phyloP scores from a whole-genome alignment of 2,888 invertebrate species.

The Nyleta sp. region DNA sequence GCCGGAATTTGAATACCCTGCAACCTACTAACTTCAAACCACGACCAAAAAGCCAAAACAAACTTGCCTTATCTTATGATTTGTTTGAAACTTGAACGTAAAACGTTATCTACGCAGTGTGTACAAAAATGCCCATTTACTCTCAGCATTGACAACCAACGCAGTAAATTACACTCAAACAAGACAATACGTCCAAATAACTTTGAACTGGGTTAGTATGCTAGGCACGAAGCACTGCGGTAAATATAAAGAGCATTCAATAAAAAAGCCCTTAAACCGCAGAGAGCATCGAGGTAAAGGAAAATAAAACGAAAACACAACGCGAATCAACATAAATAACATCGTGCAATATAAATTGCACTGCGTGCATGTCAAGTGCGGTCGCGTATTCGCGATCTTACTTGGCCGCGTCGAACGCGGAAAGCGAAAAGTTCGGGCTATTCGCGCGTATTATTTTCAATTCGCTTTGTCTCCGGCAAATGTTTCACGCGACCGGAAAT shows the following conservation, averaged over 20 bases:
- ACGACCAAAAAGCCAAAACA: no score
- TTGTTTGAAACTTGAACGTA: no score
- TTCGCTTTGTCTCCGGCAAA: no score
- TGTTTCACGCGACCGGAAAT: neutral
- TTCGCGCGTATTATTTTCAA: no score
- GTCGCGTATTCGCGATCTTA: slow-evolving; percentile 34
- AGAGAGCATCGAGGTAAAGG: neutral
- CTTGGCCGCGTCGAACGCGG: neutral
- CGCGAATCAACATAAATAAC: slow-evolving; percentile 35
- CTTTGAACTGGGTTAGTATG: slow-evolving; percentile 36
- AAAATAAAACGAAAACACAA: slow-evolving; percentile 31
- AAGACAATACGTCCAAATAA: slow-evolving; percentile 3
- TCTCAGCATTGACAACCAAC: no score
- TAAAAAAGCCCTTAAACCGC: slow-evolving; percentile 20
- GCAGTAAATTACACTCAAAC: slow-evolving; percentile 2
- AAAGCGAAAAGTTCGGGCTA: no score
- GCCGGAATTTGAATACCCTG: neutral
- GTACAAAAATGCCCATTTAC: no score
- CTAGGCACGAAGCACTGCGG: slow-evolving; percentile 26
- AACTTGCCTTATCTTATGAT: no score
- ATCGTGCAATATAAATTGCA: slow-evolving; percentile 27
- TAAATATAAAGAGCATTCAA: slow-evolving; percentile 32
- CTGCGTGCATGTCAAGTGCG: slow-evolving; percentile 30
- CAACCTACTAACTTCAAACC: no score
- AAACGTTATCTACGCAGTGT: no score